Evolutionary conservation across 2,113 vertebrate species (phyloP), one percentile per base, ranked within the genome.

Genomic region (Diadophis punctatus): DNA sequence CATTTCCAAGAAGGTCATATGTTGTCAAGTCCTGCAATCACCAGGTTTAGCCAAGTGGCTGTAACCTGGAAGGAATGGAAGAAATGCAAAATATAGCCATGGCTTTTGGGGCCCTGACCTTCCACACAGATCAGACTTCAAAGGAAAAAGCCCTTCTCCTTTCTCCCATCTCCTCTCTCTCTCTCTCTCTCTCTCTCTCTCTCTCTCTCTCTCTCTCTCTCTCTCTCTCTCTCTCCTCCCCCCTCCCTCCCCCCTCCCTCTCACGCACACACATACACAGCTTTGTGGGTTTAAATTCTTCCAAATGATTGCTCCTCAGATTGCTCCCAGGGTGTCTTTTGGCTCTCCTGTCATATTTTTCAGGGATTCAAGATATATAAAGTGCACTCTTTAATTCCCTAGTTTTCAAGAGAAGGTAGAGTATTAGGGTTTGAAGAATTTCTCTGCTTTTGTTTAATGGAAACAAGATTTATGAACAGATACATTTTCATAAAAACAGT

Each of bases 251-350:
- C n/a, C 25, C 27, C 56, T 58, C 60, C 16, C 63, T 63, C 58
- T 51, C 6, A 2, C 53, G 6, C 53, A 55, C 18, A 39, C 51
- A 25, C 20, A 60, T 3, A 11, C 1, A 14, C 1, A 3, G 20
- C 30, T 39, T 95, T 23, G 92, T 91, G 86, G 87, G n/a, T 52
- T 92, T 49, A 34, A 91, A 92, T 60, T 94, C 23, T 93, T 90
- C 87, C 30, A 91, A 92, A 46, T 10, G 20, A 12, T 90, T 92
- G 49, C 49, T 60, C 49, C 85, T 90, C 87, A 16, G 27, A 88
- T 68, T 86, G 25, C 84, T 87, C 63, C 68, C 93, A 25, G 86
- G 68, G 63, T 88, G 91, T 84, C 16, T 93, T 94, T 52, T 90
- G 56, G 86, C 92, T 58, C 39, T 95, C 91, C 89, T 86, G 27